Percentiles rank a stretch among this genome's conserved stretches.
These are phyloP conservation scores for Podarcis raffonei DNA, from an alignment of 2,113 vertebrate species.

Conservation along the genomic window DNA sequence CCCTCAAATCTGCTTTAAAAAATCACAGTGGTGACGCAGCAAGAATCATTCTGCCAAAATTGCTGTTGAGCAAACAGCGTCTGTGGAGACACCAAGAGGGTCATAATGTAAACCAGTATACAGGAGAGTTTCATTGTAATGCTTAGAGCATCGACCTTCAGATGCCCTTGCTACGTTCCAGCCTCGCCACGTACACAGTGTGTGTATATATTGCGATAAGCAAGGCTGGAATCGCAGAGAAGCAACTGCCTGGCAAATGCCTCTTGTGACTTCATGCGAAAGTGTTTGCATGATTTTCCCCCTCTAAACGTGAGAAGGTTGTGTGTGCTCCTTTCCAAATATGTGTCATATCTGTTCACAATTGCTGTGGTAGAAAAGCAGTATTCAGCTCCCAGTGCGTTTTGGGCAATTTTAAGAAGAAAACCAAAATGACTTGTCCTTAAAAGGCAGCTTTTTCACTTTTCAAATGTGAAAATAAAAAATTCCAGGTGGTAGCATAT, in stretches of 20 bases:
- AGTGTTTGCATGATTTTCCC: too few species aligned
- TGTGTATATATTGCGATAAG: too few species aligned
- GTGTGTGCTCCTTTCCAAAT: neutral
- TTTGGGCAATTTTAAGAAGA: too few species aligned
- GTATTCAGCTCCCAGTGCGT: neutral
- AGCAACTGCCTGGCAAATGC: neutral
- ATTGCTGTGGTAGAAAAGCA: neutral
- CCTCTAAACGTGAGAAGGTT: neutral
- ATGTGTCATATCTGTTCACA: neutral
- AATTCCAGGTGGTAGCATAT: neutral
- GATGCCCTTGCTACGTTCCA: neutral
- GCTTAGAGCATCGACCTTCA: neutral
- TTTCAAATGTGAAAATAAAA: neutral
- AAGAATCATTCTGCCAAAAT: neutral
- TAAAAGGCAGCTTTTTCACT: neutral
- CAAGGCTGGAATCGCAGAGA: neutral
- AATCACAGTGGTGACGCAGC: neutral
- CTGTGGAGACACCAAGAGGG: neutral
- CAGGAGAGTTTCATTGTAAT: fast-evolving
- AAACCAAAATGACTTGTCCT: neutral
- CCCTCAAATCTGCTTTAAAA: neutral
- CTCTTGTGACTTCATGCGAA: neutral
- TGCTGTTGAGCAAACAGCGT: neutral
- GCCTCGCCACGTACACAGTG: neutral
- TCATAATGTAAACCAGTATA: neutral